A percentile compares a stretch with the other conserved stretches of the same genome.
These are phyloP conservation scores for Acanthiza pusilla DNA, from an alignment of 2,797 vertebrate species.

Conservation along the genomic window DNA sequence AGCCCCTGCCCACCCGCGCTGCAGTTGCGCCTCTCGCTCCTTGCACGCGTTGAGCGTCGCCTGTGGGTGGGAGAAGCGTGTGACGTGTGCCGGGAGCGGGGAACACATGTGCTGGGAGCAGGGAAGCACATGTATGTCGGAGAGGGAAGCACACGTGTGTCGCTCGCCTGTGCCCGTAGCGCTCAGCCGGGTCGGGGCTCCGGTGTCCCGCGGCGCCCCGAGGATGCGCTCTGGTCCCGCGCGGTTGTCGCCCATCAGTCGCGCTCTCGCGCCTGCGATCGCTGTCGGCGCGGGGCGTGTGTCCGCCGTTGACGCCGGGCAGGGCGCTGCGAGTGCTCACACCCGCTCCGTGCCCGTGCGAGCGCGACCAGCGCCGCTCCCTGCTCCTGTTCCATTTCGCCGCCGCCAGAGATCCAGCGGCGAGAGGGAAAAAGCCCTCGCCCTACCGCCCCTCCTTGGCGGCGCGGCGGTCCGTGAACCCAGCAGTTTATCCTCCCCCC, in stretches of 20 bases:
- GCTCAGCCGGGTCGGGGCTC: background rate
- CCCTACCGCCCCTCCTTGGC: conserved; percentile 33
- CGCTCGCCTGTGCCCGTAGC: background rate
- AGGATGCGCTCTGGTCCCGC: background rate
- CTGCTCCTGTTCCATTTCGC: background rate
- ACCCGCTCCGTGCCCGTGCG: background rate
- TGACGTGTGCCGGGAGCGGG: background rate
- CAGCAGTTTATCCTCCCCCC: conserved; percentile 15
- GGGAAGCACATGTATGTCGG: background rate
- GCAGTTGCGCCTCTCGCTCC: background rate
- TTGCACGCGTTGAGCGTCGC: background rate
- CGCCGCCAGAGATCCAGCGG: background rate
- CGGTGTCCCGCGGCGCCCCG: background rate
- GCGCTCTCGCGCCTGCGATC: background rate
- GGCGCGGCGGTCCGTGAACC: conserved; percentile 46
- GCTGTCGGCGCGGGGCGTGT: background rate
- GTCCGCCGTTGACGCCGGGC: background rate
- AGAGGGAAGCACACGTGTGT: background rate
- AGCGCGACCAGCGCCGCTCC: background rate
- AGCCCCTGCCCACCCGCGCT: background rate
- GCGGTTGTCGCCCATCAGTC: background rate
- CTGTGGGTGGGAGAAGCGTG: background rate
- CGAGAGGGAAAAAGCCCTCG: background rate
- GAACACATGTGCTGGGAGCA: no score
- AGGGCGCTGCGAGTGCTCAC: background rate